Percentiles rank a stretch among this genome's conserved stretches.
Conservation (phyloP, 2,797 vertebrate species). For the Amniataba percoides region DNA sequence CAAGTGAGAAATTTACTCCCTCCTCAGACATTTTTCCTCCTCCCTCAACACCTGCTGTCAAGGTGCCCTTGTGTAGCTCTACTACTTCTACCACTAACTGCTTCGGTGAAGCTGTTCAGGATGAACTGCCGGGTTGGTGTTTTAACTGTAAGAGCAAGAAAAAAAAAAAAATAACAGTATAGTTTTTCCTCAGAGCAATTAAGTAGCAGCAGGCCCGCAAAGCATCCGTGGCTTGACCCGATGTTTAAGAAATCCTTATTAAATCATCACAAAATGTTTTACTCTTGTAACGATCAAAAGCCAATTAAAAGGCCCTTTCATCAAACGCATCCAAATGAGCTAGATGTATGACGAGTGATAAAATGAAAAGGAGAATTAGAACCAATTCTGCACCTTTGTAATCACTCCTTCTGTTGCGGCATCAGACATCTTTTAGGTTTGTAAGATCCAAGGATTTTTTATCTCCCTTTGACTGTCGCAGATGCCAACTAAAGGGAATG, state of each 20-base stretch:
- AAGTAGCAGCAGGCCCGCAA: not conserved
- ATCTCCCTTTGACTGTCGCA: slow-evolving; percentile 69
- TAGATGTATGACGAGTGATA: slow-evolving; percentile 44
- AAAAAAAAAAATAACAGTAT: not conserved
- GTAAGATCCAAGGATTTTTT: slow-evolving; percentile 68
- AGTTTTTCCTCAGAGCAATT: not conserved
- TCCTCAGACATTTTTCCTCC: not conserved
- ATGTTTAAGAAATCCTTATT: slow-evolving; percentile 50
- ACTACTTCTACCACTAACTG: slow-evolving; percentile 10
- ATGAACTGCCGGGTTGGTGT: not conserved
- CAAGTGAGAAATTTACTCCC: slow-evolving; percentile 56
- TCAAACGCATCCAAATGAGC: slow-evolving; percentile 57
- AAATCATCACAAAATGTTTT: slow-evolving; percentile 46
- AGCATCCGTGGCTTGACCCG: slow-evolving; percentile 23
- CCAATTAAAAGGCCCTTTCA: slow-evolving; percentile 39
- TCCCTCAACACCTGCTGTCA: slow-evolving; percentile 39
- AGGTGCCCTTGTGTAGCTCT: slow-evolving; percentile 55
- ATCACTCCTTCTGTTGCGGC: slow-evolving; percentile 64
- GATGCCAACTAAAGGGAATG: slow-evolving; percentile 70
- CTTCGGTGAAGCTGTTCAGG: slow-evolving; percentile 29
- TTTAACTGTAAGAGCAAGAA: slow-evolving; percentile 18
- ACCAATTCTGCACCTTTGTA: slow-evolving; percentile 64
- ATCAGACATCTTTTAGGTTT: slow-evolving; percentile 67
- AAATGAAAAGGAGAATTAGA: slow-evolving; percentile 53
- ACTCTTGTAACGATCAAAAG: slow-evolving; percentile 47